Evolutionary conservation across 2,888 invertebrate species (phyloP).

Genomic region (Ganaspis brasiliensis): DNA sequence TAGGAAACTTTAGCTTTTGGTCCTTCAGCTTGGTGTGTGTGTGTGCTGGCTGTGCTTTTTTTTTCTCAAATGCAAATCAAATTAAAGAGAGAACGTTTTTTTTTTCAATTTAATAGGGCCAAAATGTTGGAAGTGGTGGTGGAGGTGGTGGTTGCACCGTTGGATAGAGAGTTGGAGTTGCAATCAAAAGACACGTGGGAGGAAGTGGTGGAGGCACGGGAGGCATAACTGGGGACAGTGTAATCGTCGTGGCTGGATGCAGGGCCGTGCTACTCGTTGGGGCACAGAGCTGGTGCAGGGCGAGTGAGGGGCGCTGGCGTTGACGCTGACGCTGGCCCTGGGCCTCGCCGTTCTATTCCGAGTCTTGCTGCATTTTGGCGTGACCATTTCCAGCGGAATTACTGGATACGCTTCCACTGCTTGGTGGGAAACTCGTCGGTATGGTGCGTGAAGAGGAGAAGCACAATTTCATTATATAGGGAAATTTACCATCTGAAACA

Average conservation of each 20-base stretch:
- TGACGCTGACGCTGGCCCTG: constrained; percentile 79
- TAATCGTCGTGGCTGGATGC: constrained; percentile 75
- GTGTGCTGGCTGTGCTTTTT: constrained; percentile 44
- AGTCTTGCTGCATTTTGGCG: constrained; percentile 80
- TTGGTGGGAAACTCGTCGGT: constrained; percentile 78
- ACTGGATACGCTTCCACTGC: constrained; percentile 69
- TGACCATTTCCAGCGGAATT: constrained; percentile 79
- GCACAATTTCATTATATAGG: constrained; percentile 99
- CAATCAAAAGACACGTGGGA: constrained; percentile 77
- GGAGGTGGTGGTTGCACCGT: constrained; percentile 75
- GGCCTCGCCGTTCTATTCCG: constrained; percentile 80
- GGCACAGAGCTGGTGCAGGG: constrained; percentile 71
- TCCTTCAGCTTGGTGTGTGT: constrained; percentile 4
- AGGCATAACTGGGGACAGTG: constrained; percentile 80
- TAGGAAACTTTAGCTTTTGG: too few relatives aligned
- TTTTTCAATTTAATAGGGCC: constrained; percentile 74
- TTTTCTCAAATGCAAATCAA: neutral
- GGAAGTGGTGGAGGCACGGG: constrained; percentile 75
- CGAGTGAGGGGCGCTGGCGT: constrained; percentile 76
- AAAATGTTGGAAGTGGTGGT: constrained; percentile 78
- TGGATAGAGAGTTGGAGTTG: constrained; percentile 76
- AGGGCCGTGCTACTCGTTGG: constrained; percentile 65
- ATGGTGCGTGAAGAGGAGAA: constrained; percentile 93
- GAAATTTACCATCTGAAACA: constrained; percentile 95
- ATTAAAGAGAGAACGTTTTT: neutral